phyloP scores from a whole-genome alignment of 2,113 vertebrate species.

The Laticauda colubrina region DNA sequence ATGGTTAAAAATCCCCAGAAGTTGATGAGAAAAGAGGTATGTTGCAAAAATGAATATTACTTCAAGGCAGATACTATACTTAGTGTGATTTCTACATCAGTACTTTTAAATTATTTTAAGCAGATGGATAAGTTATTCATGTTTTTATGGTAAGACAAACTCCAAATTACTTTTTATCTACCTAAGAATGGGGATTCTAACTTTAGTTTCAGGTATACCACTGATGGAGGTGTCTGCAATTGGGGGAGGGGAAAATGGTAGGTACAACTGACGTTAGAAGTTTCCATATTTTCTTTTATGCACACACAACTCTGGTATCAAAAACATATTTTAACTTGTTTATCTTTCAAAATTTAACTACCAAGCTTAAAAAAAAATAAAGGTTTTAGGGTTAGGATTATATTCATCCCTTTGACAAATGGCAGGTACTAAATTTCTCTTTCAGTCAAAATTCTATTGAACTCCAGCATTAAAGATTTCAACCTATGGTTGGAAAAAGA shows the following conservation, averaged over 20 bases:
- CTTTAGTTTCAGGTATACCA: background rate
- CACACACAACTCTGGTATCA: background rate
- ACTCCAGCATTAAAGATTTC: background rate
- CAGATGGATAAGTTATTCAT: background rate
- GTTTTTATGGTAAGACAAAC: background rate
- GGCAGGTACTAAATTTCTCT: background rate
- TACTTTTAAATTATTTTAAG: background rate
- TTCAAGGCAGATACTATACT: background rate
- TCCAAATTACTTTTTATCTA: background rate
- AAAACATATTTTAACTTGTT: background rate
- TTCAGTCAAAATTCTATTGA: background rate
- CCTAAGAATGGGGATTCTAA: background rate
- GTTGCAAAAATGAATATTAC: background rate
- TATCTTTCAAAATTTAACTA: background rate
- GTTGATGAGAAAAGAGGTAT: background rate
- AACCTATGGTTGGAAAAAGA: background rate
- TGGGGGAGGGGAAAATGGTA: background rate
- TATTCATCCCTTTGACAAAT: background rate
- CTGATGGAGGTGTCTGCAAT: background rate
- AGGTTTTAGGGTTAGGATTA: background rate
- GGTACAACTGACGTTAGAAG: background rate
- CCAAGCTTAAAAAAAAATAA: background rate
- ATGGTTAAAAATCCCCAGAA: background rate
- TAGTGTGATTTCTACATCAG: background rate
- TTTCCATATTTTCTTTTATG: background rate